Evolutionary conservation across 1,140 invertebrate genomes (phyloP).

Genomic region (Drosophila malerkotliana): DNA sequence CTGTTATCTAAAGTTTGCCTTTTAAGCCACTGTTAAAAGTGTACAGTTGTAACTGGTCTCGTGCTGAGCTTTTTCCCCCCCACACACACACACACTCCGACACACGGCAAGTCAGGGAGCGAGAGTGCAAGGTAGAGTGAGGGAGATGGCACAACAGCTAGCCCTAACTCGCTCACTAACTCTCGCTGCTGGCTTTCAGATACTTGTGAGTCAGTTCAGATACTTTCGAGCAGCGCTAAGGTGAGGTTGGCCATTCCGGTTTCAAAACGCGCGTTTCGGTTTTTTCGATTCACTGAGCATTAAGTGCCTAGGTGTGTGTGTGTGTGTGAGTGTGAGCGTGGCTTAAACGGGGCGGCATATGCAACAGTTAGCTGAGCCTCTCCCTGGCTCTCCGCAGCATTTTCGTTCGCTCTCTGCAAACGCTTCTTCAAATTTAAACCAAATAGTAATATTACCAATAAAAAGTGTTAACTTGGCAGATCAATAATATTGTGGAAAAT

Average conservation of each 20-base stretch:
- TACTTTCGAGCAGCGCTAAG: slow-evolving; percentile 72
- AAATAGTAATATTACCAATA: neutral
- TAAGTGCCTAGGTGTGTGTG: slow-evolving; percentile 23
- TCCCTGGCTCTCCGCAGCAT: slow-evolving; percentile 8
- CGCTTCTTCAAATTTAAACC: slow-evolving; percentile 17
- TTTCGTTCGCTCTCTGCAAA: slow-evolving; percentile 25
- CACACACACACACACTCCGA: slow-evolving; percentile 8
- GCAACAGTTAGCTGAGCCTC: slow-evolving; percentile 60
- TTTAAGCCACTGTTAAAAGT: slow-evolving; percentile 21
- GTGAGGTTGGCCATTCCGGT: slow-evolving; percentile 59
- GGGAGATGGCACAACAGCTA: slow-evolving; percentile 16
- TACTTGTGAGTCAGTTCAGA: slow-evolving; percentile 57
- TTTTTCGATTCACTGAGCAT: slow-evolving; percentile 36
- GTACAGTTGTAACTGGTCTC: slow-evolving; percentile 47
- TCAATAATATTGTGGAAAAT: slow-evolving; percentile 29
- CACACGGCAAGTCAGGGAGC: slow-evolving; percentile 29
- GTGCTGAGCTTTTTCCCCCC: slow-evolving; percentile 18
- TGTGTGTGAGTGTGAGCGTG: slow-evolving; percentile 55
- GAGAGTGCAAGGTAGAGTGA: slow-evolving; percentile 7
- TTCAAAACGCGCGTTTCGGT: slow-evolving; percentile 33
- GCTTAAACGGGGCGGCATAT: slow-evolving; percentile 73
- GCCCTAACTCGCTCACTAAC: slow-evolving; percentile 36
- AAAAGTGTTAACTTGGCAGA: slow-evolving; percentile 21
- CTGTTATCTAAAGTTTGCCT: neutral
- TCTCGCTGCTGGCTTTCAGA: slow-evolving; percentile 5